These are phyloP conservation scores for Vanessa tameamea DNA, from an alignment of 1,140 invertebrate genomes.

Conservation along the genomic window DNA sequence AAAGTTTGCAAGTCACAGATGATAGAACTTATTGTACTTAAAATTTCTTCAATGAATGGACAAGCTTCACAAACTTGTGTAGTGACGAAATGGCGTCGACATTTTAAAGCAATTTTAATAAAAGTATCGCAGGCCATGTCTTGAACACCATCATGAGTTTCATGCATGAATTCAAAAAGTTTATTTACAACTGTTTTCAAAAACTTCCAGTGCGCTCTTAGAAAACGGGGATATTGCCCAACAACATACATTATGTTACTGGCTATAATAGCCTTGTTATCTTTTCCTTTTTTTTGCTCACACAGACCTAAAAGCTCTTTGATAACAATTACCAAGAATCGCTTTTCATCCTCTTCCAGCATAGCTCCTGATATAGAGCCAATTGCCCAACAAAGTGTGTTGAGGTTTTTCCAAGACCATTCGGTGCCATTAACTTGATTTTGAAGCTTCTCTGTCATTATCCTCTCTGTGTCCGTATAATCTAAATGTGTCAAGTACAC, in stretches of 20 bases:
- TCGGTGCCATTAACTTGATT: conserved; percentile 99
- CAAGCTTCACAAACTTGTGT: conserved; percentile 97
- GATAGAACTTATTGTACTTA: conserved; percentile 96
- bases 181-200: conserved; percentile 99
- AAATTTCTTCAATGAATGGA: conserved; percentile 99
- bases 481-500: conserved; percentile 99
- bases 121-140: conserved; percentile 99
- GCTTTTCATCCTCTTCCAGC: conserved; percentile 99
- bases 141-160: conserved; percentile 99
- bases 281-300: conserved; percentile 99
- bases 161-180: conserved; percentile 99
- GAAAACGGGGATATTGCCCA: conserved; percentile 99
- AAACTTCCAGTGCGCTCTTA: conserved; percentile 99
- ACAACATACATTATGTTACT: conserved; percentile 99
- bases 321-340: conserved; percentile 99
- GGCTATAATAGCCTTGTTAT: conserved; percentile 99
- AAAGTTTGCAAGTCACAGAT: conserved; percentile 99
- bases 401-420: conserved; percentile 99
- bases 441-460: conserved; percentile 99
- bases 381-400: conserved; percentile 99
- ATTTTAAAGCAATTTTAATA: conserved; percentile 99
- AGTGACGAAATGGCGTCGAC: conserved; percentile 98
- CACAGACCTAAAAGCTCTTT: conserved; percentile 99
- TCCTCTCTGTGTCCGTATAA: conserved; percentile 97
- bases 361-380: conserved; percentile 99